Evolutionary conservation across 2,797 vertebrate genomes (phyloP).

Genomic region (Danio kyathit): DNA sequence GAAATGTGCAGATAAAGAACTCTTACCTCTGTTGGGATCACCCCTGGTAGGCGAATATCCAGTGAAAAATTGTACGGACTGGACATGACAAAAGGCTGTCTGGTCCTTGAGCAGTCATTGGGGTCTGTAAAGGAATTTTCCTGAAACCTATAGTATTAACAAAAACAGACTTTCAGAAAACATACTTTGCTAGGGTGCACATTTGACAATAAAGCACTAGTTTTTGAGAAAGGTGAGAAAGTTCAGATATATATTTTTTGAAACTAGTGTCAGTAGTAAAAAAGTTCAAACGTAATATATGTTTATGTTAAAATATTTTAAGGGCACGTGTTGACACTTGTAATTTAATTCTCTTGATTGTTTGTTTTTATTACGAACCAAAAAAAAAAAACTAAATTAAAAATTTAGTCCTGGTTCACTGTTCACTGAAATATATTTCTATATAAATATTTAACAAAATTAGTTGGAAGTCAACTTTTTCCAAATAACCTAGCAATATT

Average conservation of each 20-base stretch:
- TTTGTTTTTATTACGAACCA: too few species aligned
- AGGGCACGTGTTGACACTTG: too few species aligned
- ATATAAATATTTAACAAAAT: too few species aligned
- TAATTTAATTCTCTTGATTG: too few species aligned
- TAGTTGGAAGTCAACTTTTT: too few species aligned
- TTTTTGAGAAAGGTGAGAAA: too few species aligned
- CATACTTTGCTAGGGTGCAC: not conserved
- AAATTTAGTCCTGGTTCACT: not conserved
- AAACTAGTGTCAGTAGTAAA: not conserved
- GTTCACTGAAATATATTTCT: too few species aligned
- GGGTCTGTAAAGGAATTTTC: conserved; percentile 77
- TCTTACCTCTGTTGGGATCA: conserved; percentile 86
- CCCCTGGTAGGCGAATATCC: conserved; percentile 91
- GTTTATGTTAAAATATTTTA: too few species aligned
- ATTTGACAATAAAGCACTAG: not conserved
- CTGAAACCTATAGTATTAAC: conserved; percentile 79
- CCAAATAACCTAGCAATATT: too few species aligned
- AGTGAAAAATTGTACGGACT: conserved; percentile 87
- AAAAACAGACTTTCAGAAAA: not conserved
- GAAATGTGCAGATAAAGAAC: too few species aligned
- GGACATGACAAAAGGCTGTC: conserved; percentile 74
- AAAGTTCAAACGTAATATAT: too few species aligned
- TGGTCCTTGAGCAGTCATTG: conserved; percentile 82
- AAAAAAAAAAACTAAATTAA: not conserved
- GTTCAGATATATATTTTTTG: not conserved